Base-by-base conservation (phyloP, 2,888 invertebrate genomes). In the Malthinus flaveolus region DNA sequence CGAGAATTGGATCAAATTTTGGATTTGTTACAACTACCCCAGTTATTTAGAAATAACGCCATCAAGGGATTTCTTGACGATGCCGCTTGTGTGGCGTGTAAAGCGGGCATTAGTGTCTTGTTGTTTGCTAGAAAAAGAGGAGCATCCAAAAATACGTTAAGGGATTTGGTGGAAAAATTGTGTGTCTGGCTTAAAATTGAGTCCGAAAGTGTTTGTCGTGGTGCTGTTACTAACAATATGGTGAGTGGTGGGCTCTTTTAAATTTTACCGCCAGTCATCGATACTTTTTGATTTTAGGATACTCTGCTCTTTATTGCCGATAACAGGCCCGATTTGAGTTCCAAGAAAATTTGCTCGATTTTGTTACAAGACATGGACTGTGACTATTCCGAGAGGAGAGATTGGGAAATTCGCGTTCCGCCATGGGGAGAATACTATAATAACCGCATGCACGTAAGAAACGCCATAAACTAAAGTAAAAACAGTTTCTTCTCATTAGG, bases 281-380 rank as follows among this genome's bases (percentile, higher is more conserved):
- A 9, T 2, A 11, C 1, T 7, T n/a, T 1, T 1, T 0, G 5
- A 9, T 39, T 39, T 39, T 42, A 88, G 85, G 85, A 84, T 15
- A 82, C 84, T 23, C 67, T 87, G 13, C 68, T 81, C n/a, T 82
- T 85, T 70, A 87, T 90, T 39, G 71, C 87, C 8, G 80, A 80
- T 54, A 80, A 80, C 10, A 79, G 80, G 23, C 81, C 80, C 5
- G 76, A 79, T 57, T 76, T 86, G 3, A 80, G 80, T 1, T 79
- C 84, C 0, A 73, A 76, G 7, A 78, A 82, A 15, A 79, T 85
- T 37, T 88, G 88, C 65, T 83, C 83, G 0, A 72, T 85, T 0
- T 48, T 84, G 1, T 62, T 84, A 1, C 87, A 87, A 74, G 75
- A 71, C 1, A 64, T 68, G 1, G 66, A 77, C 42, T 75, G 75